Evolutionary conservation across 2,113 vertebrate species (phyloP).

Genomic region (Salminus brasiliensis): DNA sequence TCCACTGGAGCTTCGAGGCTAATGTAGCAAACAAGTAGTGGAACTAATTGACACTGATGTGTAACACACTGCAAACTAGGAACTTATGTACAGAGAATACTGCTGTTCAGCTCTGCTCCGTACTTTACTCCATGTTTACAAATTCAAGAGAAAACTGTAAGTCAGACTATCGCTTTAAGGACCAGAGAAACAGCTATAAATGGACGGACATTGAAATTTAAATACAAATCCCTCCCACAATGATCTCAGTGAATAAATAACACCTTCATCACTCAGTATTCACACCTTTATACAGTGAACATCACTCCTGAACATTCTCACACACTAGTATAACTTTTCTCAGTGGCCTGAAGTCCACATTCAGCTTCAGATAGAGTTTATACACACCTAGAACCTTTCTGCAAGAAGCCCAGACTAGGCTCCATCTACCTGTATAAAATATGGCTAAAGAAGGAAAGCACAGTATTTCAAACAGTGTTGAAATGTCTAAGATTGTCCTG

Average conservation of each 20-base stretch:
- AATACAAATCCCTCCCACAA: background rate
- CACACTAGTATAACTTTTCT: background rate
- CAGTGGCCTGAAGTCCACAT: background rate
- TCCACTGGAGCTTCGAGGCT: too few species aligned
- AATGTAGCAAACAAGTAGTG: too few species aligned
- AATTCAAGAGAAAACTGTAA: too few species aligned
- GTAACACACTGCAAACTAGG: too few species aligned
- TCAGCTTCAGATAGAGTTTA: background rate
- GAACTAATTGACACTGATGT: too few species aligned
- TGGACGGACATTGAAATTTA: background rate
- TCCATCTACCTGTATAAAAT: background rate
- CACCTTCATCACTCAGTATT: background rate
- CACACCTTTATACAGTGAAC: conserved; percentile 2
- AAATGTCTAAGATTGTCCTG: conserved; percentile 42
- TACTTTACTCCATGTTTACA: too few species aligned
- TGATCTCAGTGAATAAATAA: background rate
- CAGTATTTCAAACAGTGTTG: conserved; percentile 19
- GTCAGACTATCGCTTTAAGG: too few species aligned
- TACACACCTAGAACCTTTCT: background rate
- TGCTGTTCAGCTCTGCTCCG: too few species aligned
- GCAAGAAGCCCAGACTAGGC: background rate
- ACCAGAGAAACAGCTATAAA: too few species aligned
- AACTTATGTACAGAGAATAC: too few species aligned
- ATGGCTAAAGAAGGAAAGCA: conserved; percentile 15
- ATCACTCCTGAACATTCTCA: background rate